Percentiles rank a stretch among this genome's conserved stretches.
Conservation (phyloP, 2,113 vertebrate species). For the Ceyx margarethae region DNA sequence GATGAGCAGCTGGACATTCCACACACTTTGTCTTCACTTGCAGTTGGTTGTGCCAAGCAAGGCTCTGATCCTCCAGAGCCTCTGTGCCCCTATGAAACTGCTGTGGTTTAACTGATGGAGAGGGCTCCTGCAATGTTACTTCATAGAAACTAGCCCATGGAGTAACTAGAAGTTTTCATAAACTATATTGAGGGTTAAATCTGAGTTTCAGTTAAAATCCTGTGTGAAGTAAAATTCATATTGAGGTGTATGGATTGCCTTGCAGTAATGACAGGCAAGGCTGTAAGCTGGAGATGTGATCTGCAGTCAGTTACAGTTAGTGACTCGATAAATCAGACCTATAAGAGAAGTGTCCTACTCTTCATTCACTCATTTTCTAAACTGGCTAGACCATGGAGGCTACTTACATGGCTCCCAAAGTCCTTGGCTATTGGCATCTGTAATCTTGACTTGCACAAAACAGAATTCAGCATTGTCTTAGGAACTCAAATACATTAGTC, state of each 20-base stretch:
- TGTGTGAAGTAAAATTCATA: background rate
- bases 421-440: background rate
- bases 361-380: background rate
- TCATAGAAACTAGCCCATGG: background rate
- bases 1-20: background rate
- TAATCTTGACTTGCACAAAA: background rate
- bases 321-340: background rate
- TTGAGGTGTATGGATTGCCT: background rate
- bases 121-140: background rate
- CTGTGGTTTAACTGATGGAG: background rate
- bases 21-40: background rate
- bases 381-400: background rate
- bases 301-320: background rate
- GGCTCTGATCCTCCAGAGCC: background rate
- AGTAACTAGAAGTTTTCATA: background rate
- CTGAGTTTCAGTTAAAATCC: background rate
- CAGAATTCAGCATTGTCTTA: background rate
- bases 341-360: background rate
- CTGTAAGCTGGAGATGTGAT: background rate
- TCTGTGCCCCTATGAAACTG: background rate
- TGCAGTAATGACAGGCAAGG: background rate
- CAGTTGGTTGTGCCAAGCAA: background rate
- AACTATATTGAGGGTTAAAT: background rate
- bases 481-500: background rate
- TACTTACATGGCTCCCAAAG: background rate